Percentiles rank a stretch among this genome's conserved stretches.
Conservation (phyloP, 1,140 invertebrate species). For the Drosophila kikkawai region DNA sequence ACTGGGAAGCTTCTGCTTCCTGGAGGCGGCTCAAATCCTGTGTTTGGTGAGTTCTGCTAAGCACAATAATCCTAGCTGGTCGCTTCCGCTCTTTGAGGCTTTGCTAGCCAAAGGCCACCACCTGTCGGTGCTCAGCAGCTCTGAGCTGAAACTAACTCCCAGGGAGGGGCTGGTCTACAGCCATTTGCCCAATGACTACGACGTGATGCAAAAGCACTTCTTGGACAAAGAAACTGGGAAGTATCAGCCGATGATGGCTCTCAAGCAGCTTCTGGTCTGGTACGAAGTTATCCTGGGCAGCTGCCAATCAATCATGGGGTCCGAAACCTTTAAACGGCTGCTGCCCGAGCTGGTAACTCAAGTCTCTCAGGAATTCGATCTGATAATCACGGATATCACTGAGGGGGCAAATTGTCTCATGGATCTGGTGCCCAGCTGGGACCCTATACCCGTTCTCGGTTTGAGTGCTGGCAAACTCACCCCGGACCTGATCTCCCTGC, state of each 20-base stretch:
- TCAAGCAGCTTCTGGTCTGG: constrained; percentile 59
- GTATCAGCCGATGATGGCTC: constrained; percentile 23
- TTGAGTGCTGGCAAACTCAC: constrained; percentile 65
- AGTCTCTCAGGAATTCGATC: constrained; percentile 25
- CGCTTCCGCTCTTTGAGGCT: constrained; percentile 43
- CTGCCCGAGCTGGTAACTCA: background rate
- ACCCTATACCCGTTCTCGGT: constrained; percentile 53
- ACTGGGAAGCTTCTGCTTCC: background rate
- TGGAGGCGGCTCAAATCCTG: constrained; percentile 50
- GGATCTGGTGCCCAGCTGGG: background rate
- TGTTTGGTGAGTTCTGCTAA: constrained; percentile 50
- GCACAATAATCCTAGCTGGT: constrained; percentile 59
- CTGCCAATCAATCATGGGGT: constrained; percentile 27
- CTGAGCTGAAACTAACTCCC: background rate
- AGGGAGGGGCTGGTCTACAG: background rate
- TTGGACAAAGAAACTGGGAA: background rate
- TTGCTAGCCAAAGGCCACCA: constrained; percentile 57
- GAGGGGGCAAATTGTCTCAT: constrained; percentile 58
- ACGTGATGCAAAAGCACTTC: constrained; percentile 56
- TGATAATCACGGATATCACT: constrained; percentile 71
- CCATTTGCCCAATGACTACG: constrained; percentile 43
- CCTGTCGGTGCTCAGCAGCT: constrained; percentile 38
- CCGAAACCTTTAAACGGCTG: background rate
- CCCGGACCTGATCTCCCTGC: constrained; percentile 27
- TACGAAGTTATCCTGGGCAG: constrained; percentile 55